These are phyloP conservation scores for Hypena proboscidalis DNA, from an alignment of 2,888 invertebrate genomes.

Conservation along the genomic window DNA sequence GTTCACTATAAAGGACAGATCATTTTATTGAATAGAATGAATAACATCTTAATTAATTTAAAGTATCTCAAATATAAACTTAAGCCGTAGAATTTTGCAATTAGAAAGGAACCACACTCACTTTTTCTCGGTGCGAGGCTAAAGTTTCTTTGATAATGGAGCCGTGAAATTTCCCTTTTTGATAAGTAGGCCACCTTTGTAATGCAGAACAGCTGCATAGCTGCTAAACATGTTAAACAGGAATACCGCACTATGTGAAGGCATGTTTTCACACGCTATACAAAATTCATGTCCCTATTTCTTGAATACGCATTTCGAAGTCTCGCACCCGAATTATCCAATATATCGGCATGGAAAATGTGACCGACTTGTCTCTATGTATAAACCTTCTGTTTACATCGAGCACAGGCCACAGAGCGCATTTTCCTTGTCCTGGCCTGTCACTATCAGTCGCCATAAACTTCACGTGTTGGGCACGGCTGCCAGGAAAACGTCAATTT, in stretches of 20 bases:
- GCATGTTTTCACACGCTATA: constrained; percentile 1
- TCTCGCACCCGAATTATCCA: not conserved
- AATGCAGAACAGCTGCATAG: constrained; percentile 1
- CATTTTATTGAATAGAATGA: too few species aligned
- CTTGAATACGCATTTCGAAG: not conserved
- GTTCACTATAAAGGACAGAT: too few species aligned
- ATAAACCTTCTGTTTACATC: constrained; percentile 16
- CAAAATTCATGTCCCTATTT: constrained; percentile 1
- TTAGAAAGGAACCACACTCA: constrained; percentile 1
- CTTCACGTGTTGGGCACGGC: not conserved
- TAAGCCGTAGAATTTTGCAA: not conserved
- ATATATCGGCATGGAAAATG: constrained; percentile 1
- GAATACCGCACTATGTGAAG: not conserved
- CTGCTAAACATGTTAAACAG: constrained; percentile 1
- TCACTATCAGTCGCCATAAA: constrained; percentile 25
- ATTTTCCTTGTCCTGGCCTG: constrained; percentile 15
- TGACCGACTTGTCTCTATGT: not conserved
- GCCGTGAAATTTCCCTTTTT: constrained; percentile 18
- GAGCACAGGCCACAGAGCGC: constrained; percentile 3
- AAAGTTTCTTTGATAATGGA: constrained; percentile 8
- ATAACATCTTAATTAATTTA: too few species aligned
- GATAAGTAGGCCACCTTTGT: constrained; percentile 10
- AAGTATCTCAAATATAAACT: not conserved
- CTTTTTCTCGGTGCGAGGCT: not conserved
- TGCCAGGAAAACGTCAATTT: constrained; percentile 18